Evolutionary conservation across 2,888 invertebrate genomes (phyloP).

Genomic region (Phengaris alcon): DNA sequence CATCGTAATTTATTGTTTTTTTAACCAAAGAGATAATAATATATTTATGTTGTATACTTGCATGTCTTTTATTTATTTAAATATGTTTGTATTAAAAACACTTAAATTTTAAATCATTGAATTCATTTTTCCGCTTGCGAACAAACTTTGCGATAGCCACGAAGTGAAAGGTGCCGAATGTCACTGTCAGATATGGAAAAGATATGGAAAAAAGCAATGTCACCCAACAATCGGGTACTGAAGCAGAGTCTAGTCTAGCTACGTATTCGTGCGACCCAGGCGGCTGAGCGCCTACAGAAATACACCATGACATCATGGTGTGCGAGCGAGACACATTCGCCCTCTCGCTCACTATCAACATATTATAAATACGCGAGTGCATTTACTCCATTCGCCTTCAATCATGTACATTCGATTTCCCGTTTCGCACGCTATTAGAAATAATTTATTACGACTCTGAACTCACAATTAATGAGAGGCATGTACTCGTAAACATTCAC

Average conservation of each 20-base stretch:
- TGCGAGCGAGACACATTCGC: constrained; percentile 57
- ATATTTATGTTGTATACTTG: too few species aligned
- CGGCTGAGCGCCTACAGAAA: constrained; percentile 65
- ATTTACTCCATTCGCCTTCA: constrained; percentile 65
- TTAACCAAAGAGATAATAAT: too few species aligned
- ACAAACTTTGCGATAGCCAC: too few species aligned
- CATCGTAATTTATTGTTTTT: too few species aligned
- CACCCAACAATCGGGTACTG: background rate
- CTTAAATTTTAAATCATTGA: too few species aligned
- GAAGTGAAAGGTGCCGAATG: too few species aligned
- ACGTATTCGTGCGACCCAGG: constrained; percentile 54
- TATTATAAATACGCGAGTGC: constrained; percentile 63
- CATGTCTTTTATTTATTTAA: too few species aligned
- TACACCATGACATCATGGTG: constrained; percentile 78
- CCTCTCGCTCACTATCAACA: constrained; percentile 50
- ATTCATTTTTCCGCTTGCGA: too few species aligned
- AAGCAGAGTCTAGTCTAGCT: background rate
- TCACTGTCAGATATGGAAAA: too few species aligned
- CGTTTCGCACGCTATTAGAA: constrained; percentile 29
- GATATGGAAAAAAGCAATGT: too few species aligned
- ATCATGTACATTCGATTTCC: constrained; percentile 44
- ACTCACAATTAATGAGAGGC: constrained; percentile 4
- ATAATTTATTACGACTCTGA: constrained; percentile 1
- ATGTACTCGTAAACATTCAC: constrained; percentile 14
- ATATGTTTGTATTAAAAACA: too few species aligned